Base-by-base conservation (phyloP, 2,113 vertebrate genomes). In the Ammodytes dubius region DNA sequence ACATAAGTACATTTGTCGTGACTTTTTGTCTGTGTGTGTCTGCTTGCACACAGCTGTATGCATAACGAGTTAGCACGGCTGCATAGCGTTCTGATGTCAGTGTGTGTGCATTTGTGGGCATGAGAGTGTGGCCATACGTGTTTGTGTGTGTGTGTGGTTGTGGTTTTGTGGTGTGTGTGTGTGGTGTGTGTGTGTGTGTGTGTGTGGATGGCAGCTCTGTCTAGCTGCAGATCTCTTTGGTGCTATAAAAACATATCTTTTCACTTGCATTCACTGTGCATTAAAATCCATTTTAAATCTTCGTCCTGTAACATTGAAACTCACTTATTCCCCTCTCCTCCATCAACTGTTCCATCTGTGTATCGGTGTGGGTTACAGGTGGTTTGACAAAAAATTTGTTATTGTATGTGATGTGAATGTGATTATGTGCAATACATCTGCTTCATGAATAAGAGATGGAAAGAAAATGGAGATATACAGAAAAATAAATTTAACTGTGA, bases 1-100 rank as follows among this genome's bases (percentile, higher is more conserved):
- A 50, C 60, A 27, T 46, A 59, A 70, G 74, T 64, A 39, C 27
- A n/a, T 59, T 59, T 54, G 46, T n/a, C 39, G 59, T 35, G 72
- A 69, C 49, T 77, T 37, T 57, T 4, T 72, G 75, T 75, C 35
- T 68, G 59, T 74, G 72, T 49, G 66, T 74, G 77, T 74, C 13
- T 74, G 47, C 45, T 45, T 49, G n/a, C 69, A n/a, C 46, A 68
- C 69, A 84, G 14, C 15, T 50, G 45, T 53, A 50, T 63, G 39
- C 68, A 49, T 49, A 52, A 67, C 67, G 58, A 77, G 70, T 42
- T 61, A n/a, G 56, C 43, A 65, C n/a, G 13, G 43, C 63, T 39
- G 46, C 15, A 14, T 6, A 40, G 45, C 6, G 6, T 14, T 46
- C 56, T 45, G n/a, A 2, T 19, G 53, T 74, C 27, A 27, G 13